Percentiles rank a stretch among this genome's conserved stretches.
Evolutionary conservation across 2,113 vertebrate species (phyloP).

Genomic region (Cariama cristata): DNA sequence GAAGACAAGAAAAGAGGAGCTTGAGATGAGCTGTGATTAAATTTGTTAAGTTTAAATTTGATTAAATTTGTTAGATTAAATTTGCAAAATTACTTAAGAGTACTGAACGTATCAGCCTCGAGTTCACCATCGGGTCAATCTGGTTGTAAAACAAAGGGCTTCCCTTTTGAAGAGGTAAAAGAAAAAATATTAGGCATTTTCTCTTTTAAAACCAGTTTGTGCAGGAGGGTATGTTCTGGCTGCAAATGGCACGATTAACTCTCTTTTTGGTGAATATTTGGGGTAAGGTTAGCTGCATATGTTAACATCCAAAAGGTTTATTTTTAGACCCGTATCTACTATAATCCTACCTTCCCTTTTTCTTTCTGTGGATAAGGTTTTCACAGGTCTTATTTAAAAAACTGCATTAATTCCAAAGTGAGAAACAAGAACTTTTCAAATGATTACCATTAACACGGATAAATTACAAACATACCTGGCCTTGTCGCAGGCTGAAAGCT

Average conservation of each 20-base stretch:
- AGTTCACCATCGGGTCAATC: neutral
- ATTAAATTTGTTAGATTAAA: constrained; percentile 30
- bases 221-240: neutral
- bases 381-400: neutral
- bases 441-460: neutral
- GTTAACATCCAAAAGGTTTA: neutral
- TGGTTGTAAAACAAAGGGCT: neutral
- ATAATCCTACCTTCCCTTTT: neutral
- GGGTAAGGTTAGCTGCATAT: neutral
- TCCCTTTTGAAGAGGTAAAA: neutral
- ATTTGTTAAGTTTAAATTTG: neutral
- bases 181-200: neutral
- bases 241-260: fast-evolving
- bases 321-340: neutral
- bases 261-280: neutral
- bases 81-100: neutral
- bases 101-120: neutral
- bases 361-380: neutral
- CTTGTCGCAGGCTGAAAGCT: neutral
- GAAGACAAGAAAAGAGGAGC: neutral
- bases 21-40: neutral
- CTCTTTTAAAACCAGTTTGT: neutral
- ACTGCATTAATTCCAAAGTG: neutral
- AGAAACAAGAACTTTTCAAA: neutral
- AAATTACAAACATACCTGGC: neutral